phyloP scores from a whole-genome alignment of 1,140 invertebrate species.

The Caerostris darwini region DNA sequence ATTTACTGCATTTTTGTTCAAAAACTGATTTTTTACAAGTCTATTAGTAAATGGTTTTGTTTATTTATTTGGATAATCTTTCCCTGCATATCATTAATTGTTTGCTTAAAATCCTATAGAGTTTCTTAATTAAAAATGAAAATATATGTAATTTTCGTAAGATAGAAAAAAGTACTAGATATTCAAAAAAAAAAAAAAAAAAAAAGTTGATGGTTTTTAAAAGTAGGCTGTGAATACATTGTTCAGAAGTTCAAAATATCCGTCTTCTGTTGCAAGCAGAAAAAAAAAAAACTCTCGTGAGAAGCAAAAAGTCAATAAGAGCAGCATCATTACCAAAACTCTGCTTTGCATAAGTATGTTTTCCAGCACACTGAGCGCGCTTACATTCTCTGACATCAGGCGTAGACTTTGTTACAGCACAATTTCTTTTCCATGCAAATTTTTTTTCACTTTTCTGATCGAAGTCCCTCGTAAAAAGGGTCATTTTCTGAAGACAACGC shows the following conservation, averaged over 20 bases:
- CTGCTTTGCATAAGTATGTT: conserved; percentile 20
- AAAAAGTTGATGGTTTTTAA: not conserved
- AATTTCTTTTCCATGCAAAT: not conserved
- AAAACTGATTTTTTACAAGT: too few relatives aligned
- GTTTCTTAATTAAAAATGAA: not conserved
- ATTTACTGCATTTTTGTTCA: too few relatives aligned
- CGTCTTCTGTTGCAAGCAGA: not conserved
- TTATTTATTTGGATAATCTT: too few relatives aligned
- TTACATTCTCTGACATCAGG: not conserved
- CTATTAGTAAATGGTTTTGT: too few relatives aligned
- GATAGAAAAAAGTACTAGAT: too few relatives aligned
- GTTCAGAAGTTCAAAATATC: not conserved
- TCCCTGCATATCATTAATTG: too few relatives aligned
- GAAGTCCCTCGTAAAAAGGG: not conserved
- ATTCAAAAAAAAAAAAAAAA: not conserved
- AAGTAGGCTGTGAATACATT: not conserved
- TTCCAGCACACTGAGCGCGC: not conserved
- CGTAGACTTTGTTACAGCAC: not conserved
- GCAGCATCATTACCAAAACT: conserved; percentile 18
- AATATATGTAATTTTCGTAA: too few relatives aligned
- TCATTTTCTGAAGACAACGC: not conserved
- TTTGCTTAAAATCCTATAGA: not conserved
- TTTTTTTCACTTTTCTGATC: not conserved
- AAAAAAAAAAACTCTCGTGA: not conserved
- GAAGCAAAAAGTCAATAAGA: conserved; percentile 13